Evolutionary conservation across 2,113 vertebrate genomes (phyloP).

Genomic region (Silurus meridionalis): DNA sequence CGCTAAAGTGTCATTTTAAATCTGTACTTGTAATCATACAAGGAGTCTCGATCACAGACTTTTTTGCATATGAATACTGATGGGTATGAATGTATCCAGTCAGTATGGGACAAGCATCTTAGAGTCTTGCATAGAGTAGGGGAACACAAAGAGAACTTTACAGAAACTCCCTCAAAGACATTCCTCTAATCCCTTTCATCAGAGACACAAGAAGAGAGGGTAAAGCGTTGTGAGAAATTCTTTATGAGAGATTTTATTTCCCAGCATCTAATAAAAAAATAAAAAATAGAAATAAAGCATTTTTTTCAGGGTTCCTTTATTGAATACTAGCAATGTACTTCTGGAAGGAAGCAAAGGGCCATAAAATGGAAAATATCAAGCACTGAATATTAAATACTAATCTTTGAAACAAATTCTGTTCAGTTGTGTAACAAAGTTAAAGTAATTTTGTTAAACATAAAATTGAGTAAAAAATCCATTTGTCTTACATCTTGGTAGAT

Average conservation of each 20-base stretch:
- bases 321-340: background rate
- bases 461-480: no score
- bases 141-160: constrained; percentile 66
- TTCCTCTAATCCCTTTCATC: constrained; percentile 61
- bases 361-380: no score
- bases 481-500: no score
- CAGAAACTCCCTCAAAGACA: constrained; percentile 75
- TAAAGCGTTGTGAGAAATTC: constrained; percentile 23
- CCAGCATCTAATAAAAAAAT: background rate
- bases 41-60: constrained; percentile 55
- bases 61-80: constrained; percentile 84
- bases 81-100: constrained; percentile 79
- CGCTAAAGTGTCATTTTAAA: no score
- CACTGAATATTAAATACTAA: no score
- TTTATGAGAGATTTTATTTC: background rate
- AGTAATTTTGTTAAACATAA: no score
- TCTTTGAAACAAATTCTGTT: no score
- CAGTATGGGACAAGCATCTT: constrained; percentile 81
- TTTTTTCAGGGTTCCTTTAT: background rate
- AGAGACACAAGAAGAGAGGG: constrained; percentile 25
- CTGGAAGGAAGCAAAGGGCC: no score
- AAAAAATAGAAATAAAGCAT: background rate
- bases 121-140: constrained; percentile 66
- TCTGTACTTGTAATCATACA: constrained; percentile 42
- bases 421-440: no score